Percentiles rank a stretch among this genome's conserved stretches.
These are phyloP conservation scores for Amia ocellicauda DNA, from an alignment of 2,113 vertebrate species.

Conservation along the genomic window DNA sequence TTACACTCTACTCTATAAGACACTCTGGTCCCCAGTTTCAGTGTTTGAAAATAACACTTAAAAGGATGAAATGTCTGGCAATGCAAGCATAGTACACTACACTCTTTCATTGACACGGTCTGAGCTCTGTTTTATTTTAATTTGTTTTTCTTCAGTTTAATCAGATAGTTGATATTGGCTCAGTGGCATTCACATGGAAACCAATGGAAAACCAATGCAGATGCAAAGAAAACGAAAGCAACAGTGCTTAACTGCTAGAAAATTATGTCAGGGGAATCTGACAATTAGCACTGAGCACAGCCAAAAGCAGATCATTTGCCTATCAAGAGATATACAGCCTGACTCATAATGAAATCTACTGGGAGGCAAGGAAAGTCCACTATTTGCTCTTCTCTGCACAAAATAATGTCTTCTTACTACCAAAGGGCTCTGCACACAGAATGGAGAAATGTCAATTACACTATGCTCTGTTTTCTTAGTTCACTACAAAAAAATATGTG, in stretches of 20 bases:
- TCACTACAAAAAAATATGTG: too few species aligned
- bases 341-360: neutral
- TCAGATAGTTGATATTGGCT: neutral
- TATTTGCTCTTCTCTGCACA: too few species aligned
- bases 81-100: too few species aligned
- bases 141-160: constrained; percentile 1
- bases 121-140: neutral
- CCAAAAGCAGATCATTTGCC: neutral
- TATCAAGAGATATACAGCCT: neutral
- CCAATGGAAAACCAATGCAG: neutral
- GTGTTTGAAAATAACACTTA: too few species aligned
- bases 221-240: neutral
- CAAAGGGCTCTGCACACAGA: too few species aligned
- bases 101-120: neutral
- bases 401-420: too few species aligned
- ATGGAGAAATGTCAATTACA: too few species aligned
- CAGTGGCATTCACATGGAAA: neutral
- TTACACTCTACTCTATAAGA: too few species aligned
- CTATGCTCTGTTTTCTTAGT: too few species aligned
- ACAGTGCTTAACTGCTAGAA: neutral
- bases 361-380: neutral
- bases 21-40: too few species aligned
- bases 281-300: neutral
- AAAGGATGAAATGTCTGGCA: too few species aligned
- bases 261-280: neutral